Base-by-base conservation (phyloP, 1,140 invertebrate species). In the Aphis craccivora region DNA sequence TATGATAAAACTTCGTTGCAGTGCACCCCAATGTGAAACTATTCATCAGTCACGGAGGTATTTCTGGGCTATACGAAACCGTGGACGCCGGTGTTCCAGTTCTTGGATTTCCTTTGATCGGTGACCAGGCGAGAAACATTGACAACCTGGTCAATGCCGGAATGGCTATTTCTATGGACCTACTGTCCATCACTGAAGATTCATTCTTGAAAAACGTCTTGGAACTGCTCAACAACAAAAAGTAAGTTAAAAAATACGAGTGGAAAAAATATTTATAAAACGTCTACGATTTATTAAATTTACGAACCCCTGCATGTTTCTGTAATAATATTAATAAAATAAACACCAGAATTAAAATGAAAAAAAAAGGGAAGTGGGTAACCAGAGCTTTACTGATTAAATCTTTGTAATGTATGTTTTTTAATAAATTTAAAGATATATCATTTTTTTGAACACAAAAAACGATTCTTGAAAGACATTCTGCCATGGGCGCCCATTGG, bases 41-140 rank as follows among this genome's bases (percentile, higher is more conserved):
- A 0, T 97, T 98, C 94, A 96, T 98, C 53, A 97, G 97, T 1
- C 97, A 97, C 94, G 97, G 97, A 22, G 97, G 97, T n/a, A 94
- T 96, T 40, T 95, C 97, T n/a, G 97, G 97, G 90, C 95, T 96
- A 22, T 96, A 97, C 93, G 97, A 98, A 95, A 96, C 97, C 7
- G 95, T 97, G 25, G 97, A 97, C 95, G 96, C 97, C 94, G 96
- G 96, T 94, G 60, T 76, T 14, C 60, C 60, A 1, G 60, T 76
- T n/a, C 60, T 76, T 5, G 60, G 60, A n/a, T 76, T 96, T 97
- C 30, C 97, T 95, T 96, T 93, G 25, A 95, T 95, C 81, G 94
- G 94, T 14, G 95, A 95, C 94, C 95, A 96, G 91, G 93, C 94
- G 30, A 94, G 94, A 53, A 96, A 96, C 94, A 95, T 96, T 23